Percentiles rank a stretch among this genome's conserved stretches.
Conservation (phyloP, 2,113 vertebrate genomes). For the Spermophilus dauricus region DNA sequence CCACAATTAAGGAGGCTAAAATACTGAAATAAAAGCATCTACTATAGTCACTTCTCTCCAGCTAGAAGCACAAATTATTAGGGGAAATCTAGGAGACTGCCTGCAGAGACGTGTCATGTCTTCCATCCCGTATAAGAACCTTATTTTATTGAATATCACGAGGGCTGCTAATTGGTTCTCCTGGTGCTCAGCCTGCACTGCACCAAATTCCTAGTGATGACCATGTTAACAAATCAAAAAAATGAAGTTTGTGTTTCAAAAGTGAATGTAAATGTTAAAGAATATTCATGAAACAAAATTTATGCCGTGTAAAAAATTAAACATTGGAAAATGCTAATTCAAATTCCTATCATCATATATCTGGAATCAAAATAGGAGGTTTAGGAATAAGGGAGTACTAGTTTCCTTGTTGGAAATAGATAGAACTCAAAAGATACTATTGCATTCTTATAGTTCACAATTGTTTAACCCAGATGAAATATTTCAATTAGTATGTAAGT, state of each 20-base stretch:
- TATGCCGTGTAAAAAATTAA: not conserved
- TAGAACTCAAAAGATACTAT: not conserved
- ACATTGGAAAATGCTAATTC: not conserved
- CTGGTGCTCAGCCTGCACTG: not conserved
- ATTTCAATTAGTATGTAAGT: constrained; percentile 25
- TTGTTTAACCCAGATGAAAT: not conserved
- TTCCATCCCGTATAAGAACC: not conserved
- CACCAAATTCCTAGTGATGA: not conserved
- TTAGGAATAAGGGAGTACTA: not conserved
- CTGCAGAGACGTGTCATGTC: not conserved
- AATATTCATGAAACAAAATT: not conserved
- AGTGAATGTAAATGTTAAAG: not conserved
- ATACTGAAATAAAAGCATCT: constrained; percentile 67
- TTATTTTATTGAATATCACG: not conserved
- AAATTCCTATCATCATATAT: not conserved
- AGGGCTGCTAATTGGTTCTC: constrained; percentile 46
- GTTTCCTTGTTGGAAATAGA: not conserved
- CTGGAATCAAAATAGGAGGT: not conserved
- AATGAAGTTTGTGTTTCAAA: not conserved
- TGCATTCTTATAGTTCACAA: not conserved
- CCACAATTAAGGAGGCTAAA: constrained; percentile 64
- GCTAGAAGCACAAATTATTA: constrained; percentile 58
- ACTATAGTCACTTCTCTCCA: constrained; percentile 14
- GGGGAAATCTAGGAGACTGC: constrained; percentile 8
- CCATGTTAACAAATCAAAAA: constrained; percentile 5